Base-by-base conservation (phyloP, 1,140 invertebrate genomes). In the Drosophila willistoni region DNA sequence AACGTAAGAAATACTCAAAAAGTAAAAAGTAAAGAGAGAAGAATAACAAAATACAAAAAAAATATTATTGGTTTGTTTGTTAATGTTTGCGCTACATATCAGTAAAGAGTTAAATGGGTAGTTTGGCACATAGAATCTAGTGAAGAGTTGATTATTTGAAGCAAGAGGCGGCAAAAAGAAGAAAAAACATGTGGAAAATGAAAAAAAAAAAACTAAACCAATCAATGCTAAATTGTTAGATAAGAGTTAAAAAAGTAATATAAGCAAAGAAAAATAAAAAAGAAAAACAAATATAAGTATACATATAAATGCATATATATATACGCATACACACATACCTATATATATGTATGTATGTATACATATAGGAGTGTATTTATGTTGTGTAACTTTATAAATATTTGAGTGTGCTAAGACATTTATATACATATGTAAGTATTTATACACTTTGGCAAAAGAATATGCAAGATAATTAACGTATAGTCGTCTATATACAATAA, bases 41-140 rank as follows among this genome's bases (percentile, higher is more conserved):
- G 39, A 55, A 41, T 54, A 55, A 61, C 36, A 56, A 65, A 65
- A 42, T 57, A 64, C 10, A 55, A 44, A 72, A 71, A 64, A 79
- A 78, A 89, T 77, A 90, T 83, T 90, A 90, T 91, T 84, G 89
- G 90, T 91, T 91, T 91, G 90, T 91, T 91, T 91, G 90, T 91
- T 91, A 89, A 91, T 90, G 90, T 91, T 91, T 91, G 90, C 90
- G 86, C 90, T 90, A 91, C 90, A 91, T 91, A 91, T 91, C 90
- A 91, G 86, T 82, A 85, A 90, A 85, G 85, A 89, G 85, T 90
- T 85, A 90, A 89, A 85, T 68, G 73, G 70, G 74, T 89, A 89
- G 83, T 80, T 51, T 87, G 81, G 84, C 83, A 83, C 67, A 68
- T 90, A 81, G 81, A 79, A 76, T 77, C 72, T 85, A 83, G 77